Evolutionary conservation across 2,797 vertebrate genomes (phyloP).

Genomic region (Galaxias olidus): DNA sequence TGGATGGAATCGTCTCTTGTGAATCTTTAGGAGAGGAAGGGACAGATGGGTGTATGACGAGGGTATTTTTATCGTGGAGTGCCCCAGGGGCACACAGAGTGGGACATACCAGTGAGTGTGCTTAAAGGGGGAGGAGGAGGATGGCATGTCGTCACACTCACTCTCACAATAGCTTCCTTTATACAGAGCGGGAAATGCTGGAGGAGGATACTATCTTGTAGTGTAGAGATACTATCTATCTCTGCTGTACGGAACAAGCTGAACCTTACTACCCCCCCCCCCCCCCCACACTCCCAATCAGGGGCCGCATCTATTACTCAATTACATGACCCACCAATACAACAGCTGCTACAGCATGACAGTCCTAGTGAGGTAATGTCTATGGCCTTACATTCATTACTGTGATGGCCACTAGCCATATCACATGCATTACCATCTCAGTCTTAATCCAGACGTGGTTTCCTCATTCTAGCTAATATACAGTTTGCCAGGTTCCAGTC

Average conservation of each 20-base stretch:
- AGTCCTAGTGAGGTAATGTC: slow-evolving; percentile 46
- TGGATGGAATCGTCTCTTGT: neutral
- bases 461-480: slow-evolving; percentile 25
- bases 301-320: slow-evolving; percentile 44
- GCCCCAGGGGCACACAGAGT: slow-evolving; percentile 31
- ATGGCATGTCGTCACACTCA: slow-evolving; percentile 54
- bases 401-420: slow-evolving; percentile 2
- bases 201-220: slow-evolving; percentile 17
- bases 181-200: slow-evolving; percentile 64
- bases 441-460: slow-evolving; percentile 5
- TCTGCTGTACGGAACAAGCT: slow-evolving; percentile 40
- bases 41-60: slow-evolving; percentile 50
- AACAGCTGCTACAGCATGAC: slow-evolving; percentile 50
- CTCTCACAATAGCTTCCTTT: slow-evolving; percentile 63
- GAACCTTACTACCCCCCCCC: slow-evolving; percentile 60
- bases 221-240: too few relatives aligned
- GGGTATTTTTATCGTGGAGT: slow-evolving; percentile 60
- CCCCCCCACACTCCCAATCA: slow-evolving; percentile 3
- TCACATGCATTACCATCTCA: slow-evolving; percentile 17
- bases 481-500: slow-evolving; percentile 44
- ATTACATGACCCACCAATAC: slow-evolving; percentile 46
- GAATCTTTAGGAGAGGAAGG: slow-evolving; percentile 6
- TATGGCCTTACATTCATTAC: slow-evolving; percentile 22
- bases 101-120: slow-evolving; percentile 49
- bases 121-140: neutral